A percentile compares a stretch with the other conserved stretches of the same genome.
Conservation (phyloP, 1,140 invertebrate species). For the Meteorus sp. region DNA sequence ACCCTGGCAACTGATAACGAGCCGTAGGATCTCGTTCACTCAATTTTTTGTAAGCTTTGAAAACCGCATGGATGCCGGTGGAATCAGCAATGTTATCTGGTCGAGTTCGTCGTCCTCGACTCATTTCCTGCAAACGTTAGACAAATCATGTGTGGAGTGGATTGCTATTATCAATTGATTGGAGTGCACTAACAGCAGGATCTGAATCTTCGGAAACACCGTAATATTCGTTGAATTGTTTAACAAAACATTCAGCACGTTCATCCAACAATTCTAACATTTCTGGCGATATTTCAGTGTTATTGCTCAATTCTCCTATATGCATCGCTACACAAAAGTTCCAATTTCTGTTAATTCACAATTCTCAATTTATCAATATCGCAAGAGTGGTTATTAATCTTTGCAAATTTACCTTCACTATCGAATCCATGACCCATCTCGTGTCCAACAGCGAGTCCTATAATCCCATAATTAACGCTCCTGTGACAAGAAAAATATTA, state of each 20-base stretch:
- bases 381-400: too few relatives aligned
- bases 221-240: conserved; percentile 21
- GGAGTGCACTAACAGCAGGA: not conserved
- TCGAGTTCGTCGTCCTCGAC: conserved; percentile 58
- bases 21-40: conserved; percentile 53
- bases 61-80: conserved; percentile 75
- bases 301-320: conserved; percentile 9
- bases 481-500: conserved; percentile 12
- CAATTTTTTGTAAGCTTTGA: conserved; percentile 67
- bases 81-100: conserved; percentile 88
- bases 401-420: conserved; percentile 43
- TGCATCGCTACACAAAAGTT: too few relatives aligned
- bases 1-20: conserved; percentile 69
- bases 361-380: too few relatives aligned
- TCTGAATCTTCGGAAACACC: not conserved
- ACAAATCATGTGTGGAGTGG: not conserved
- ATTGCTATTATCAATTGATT: not conserved
- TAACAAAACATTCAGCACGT: conserved; percentile 21
- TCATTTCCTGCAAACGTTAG: too few relatives aligned
- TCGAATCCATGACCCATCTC: conserved; percentile 68
- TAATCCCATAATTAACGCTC: conserved; percentile 43
- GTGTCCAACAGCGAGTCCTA: conserved; percentile 65
- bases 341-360: too few relatives aligned
- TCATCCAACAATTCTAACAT: conserved; percentile 16
- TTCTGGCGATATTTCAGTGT: conserved; percentile 3